A percentile compares a stretch with the other conserved stretches of the same genome.
Conservation (phyloP, 2,113 vertebrate species). For the Rousettus leschenaultii region DNA sequence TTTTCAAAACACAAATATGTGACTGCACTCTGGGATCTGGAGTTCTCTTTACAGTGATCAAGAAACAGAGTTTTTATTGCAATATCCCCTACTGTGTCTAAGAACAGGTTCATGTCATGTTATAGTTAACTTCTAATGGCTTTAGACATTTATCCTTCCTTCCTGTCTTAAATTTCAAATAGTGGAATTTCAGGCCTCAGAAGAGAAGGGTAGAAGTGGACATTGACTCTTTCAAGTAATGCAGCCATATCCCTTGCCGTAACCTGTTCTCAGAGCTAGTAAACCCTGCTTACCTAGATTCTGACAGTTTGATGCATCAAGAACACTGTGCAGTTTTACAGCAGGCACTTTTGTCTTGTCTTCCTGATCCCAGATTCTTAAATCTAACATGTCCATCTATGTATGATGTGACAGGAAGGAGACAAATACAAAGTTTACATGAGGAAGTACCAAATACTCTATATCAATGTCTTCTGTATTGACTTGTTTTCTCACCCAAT, state of each 20-base stretch:
- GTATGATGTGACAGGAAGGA: not conserved
- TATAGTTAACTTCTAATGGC: not conserved
- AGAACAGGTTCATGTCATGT: not conserved
- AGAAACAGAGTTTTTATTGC: not conserved
- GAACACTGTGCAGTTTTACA: not conserved
- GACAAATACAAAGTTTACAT: not conserved
- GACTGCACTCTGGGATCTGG: not conserved
- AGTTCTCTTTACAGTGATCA: not conserved
- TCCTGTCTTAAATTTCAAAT: slow-evolving; percentile 10
- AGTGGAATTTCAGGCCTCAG: not conserved
- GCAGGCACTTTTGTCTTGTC: not conserved
- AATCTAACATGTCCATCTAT: not conserved
- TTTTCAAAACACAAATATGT: not conserved
- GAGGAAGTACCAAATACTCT: not conserved
- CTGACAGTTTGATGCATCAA: not conserved
- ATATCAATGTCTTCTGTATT: too few relatives aligned
- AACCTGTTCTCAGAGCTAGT: not conserved
- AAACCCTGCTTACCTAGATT: not conserved
- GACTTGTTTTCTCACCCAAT: not conserved
- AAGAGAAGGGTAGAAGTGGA: not conserved
- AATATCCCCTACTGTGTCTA: not conserved
- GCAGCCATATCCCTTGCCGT: not conserved
- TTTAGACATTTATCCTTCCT: not conserved
- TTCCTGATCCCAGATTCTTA: not conserved
- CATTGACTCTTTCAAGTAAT: not conserved